Percentiles rank a stretch among this genome's conserved stretches.
Conservation (phyloP, 2,888 invertebrate species). For the Ommatoiulus sabulosus region DNA sequence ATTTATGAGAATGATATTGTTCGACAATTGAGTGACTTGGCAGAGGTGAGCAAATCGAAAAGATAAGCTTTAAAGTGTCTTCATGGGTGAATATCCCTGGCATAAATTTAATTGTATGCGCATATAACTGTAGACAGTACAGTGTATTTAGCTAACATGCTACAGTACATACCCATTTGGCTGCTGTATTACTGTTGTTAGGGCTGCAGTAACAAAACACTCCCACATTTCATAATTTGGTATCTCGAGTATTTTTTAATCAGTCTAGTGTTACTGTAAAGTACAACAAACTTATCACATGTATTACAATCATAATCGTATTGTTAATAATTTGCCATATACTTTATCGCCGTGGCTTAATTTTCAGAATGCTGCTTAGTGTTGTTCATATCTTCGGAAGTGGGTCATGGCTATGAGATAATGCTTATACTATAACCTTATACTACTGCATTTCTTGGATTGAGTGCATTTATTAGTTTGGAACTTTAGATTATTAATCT, state of each 20-base stretch:
- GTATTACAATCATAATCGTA: neutral
- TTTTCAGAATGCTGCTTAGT: neutral
- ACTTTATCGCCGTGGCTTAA: too few relatives aligned
- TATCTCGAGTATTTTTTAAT: conserved; percentile 2
- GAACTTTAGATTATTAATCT: too few relatives aligned
- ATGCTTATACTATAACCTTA: neutral
- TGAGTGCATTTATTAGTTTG: too few relatives aligned
- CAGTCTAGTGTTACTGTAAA: neutral
- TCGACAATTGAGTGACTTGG: neutral
- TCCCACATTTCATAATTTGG: neutral
- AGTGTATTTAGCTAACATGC: too few relatives aligned
- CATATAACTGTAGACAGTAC: neutral
- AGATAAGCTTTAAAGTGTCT: neutral
- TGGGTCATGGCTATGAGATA: neutral
- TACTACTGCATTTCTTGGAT: too few relatives aligned
- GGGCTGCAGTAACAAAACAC: neutral
- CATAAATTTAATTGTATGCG: neutral
- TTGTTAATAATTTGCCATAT: neutral
- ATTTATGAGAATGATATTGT: neutral
- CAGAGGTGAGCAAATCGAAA: neutral
- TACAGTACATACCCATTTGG: neutral
- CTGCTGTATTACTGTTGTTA: neutral
- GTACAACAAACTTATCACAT: conserved; percentile 8
- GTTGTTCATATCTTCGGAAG: neutral
- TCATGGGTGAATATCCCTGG: neutral